Conservation (phyloP, 2,797 vertebrate genomes). For the Phoxinus dragarum region DNA sequence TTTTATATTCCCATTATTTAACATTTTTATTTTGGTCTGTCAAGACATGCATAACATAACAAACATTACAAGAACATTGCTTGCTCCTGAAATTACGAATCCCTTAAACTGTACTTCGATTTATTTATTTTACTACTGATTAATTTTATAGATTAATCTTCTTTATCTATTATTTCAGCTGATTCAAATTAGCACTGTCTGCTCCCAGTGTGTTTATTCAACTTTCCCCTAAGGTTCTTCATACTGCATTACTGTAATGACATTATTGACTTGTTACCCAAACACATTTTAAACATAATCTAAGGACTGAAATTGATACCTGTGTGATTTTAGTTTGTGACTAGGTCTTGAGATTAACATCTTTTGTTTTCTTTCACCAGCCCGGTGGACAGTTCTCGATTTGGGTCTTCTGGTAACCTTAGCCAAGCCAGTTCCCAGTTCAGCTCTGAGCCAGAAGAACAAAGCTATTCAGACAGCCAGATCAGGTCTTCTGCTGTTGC, state of each 20-base stretch:
- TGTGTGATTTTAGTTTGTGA: background rate
- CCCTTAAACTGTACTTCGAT: background rate
- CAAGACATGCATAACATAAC: background rate
- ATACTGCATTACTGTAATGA: background rate
- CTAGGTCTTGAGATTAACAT: background rate
- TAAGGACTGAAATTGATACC: background rate
- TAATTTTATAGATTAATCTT: background rate
- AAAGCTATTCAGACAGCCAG: constrained; percentile 68
- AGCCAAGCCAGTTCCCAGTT: constrained; percentile 91
- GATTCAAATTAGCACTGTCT: background rate
- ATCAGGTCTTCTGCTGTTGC: constrained; percentile 56
- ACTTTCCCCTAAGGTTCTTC: background rate
- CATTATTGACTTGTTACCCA: background rate
- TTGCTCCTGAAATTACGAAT: background rate
- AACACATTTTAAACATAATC: background rate
- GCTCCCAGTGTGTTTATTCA: background rate
- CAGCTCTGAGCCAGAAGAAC: constrained; percentile 88
- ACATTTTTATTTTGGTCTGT: background rate
- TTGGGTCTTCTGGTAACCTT: constrained; percentile 90
- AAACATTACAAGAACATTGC: background rate
- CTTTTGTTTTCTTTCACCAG: constrained; percentile 71
- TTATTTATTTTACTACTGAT: background rate
- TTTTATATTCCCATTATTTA: constrained; percentile 38
- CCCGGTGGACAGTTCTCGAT: constrained; percentile 87
- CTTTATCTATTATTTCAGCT: background rate